These are phyloP conservation scores for Thomomys bottae DNA, from an alignment of 2,113 vertebrate genomes.

Conservation along the genomic window DNA sequence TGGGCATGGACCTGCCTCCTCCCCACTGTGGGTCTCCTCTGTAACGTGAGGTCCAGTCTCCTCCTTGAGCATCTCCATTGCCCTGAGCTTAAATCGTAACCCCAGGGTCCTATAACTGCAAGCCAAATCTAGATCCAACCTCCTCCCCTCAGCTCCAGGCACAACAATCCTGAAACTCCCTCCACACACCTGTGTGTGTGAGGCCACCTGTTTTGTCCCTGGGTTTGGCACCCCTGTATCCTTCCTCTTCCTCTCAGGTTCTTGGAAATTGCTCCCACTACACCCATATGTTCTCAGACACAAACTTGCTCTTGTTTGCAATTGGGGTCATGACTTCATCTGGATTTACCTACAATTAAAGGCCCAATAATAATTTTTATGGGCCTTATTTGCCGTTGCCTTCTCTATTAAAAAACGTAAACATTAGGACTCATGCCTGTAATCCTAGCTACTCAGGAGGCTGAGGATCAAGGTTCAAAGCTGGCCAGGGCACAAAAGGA, in stretches of 20 bases:
- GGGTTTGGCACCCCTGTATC: neutral
- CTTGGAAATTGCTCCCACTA: neutral
- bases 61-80: neutral
- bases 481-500: no score
- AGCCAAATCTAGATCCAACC: no score
- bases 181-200: neutral
- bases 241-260: neutral
- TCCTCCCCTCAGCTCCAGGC: no score
- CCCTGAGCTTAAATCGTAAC: no score
- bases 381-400: neutral
- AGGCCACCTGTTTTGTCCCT: neutral
- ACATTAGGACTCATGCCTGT: no score
- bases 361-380: no score
- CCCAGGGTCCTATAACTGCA: no score
- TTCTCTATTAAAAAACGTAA: no score
- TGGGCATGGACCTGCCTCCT: neutral
- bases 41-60: neutral
- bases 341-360: accelerated
- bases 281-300: neutral
- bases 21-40: neutral
- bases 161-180: neutral
- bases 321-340: neutral
- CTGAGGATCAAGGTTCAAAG: no score
- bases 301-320: neutral
- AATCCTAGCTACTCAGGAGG: no score